Conservation (phyloP, 2,113 vertebrate species). For the Plotosus lineatus region DNA sequence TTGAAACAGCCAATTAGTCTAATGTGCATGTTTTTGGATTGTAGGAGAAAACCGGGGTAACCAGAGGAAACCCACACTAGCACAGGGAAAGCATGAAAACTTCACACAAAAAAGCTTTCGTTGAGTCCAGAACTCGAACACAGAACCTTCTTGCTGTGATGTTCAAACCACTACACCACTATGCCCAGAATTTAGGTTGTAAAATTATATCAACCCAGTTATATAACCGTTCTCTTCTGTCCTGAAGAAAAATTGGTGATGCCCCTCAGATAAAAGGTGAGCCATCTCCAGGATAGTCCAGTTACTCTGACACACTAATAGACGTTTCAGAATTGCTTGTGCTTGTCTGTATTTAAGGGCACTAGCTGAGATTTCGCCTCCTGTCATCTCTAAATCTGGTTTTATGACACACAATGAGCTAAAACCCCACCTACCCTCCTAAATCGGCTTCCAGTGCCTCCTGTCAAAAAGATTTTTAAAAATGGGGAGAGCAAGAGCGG, state of each 20-base stretch:
- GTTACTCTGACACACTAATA: background rate
- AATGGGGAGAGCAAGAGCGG: background rate
- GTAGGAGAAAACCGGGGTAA: too few species aligned
- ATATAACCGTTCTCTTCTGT: background rate
- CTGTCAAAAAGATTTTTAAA: constrained; percentile 39
- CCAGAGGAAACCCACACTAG: too few species aligned
- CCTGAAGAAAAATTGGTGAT: background rate
- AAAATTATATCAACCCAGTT: background rate
- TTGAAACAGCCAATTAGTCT: too few species aligned
- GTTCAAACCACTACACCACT: too few species aligned
- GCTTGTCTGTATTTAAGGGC: background rate
- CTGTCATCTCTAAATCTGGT: constrained; percentile 26
- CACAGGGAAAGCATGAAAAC: too few species aligned
- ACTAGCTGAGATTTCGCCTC: constrained; percentile 13
- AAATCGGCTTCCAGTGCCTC: constrained; percentile 20
- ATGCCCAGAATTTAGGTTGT: too few species aligned
- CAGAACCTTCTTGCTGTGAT: too few species aligned
- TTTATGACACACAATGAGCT: constrained; percentile 35
- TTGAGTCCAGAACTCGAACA: too few species aligned
- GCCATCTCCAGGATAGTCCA: background rate
- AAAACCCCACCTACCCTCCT: constrained; percentile 24
- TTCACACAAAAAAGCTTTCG: too few species aligned
- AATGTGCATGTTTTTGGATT: too few species aligned
- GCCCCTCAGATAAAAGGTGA: background rate
- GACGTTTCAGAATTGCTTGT: background rate